phyloP scores from a whole-genome alignment of 2,888 invertebrate genomes.

The Willowsia nigromaculata region DNA sequence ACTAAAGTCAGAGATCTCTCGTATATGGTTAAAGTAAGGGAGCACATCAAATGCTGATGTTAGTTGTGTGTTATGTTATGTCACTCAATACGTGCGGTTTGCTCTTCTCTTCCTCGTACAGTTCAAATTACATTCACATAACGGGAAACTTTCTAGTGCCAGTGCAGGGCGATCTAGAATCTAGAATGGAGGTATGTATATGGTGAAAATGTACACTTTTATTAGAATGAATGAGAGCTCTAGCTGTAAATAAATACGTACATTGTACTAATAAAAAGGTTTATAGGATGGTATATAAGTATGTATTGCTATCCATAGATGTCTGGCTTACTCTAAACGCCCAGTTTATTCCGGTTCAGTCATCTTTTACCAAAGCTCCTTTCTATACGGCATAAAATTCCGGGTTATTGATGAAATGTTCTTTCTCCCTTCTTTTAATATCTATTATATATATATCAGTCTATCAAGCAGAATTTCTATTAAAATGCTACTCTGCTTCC shows the following conservation, averaged over 20 bases:
- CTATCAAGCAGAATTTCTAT: conserved; percentile 12
- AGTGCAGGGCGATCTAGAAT: no score
- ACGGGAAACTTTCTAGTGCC: not conserved
- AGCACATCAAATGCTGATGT: not conserved
- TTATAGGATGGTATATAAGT: not conserved
- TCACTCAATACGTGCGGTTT: conserved; percentile 39
- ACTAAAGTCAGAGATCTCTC: not conserved
- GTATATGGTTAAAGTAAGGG: no score
- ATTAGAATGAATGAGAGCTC: conserved; percentile 47
- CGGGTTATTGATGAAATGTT: conserved; percentile 45
- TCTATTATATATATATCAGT: not conserved
- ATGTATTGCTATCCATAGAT: conserved; percentile 30
- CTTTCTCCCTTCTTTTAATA: conserved; percentile 1
- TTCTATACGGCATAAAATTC: conserved; percentile 11
- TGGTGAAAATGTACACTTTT: conserved; percentile 4
- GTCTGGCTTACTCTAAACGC: not conserved
- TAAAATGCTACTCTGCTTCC: not conserved
- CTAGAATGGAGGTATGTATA: not conserved
- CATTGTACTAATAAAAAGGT: conserved; percentile 1
- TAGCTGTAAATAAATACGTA: not conserved
- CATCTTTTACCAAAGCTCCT: conserved; percentile 64
- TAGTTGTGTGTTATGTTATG: not conserved
- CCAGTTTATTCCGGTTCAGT: conserved; percentile 71
- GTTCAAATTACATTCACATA: not conserved
- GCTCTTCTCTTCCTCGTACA: not conserved